Evolutionary conservation across 1,140 invertebrate species (phyloP), one percentile per base, ranked within the genome.

Genomic region (Drosophila repleta): DNA sequence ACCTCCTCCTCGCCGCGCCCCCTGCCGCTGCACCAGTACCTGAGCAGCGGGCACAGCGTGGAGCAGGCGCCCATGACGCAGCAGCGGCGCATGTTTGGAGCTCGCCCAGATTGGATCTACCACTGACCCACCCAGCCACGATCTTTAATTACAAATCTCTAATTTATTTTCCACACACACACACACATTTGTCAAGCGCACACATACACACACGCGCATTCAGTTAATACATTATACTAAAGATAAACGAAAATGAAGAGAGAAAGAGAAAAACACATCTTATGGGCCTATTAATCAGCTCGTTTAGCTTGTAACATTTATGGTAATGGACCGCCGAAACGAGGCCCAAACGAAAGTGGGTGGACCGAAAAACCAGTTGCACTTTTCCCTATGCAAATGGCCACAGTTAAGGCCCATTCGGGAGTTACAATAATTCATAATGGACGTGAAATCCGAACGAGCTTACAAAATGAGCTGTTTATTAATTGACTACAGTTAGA

Each of bases 1-100:
- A 82, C 74, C 8, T 88, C 83, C 3, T 79, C 83, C 0, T 89
- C 83, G 29, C 83, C 83, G 18, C 76, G 76, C 11, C 83, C 83
- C 0, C 51, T 87, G 72, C 83, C 83, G 0, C 52, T 87, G 32
- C 79, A 88, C 48, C 79, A 88, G 7, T 88, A 83, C 55, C 29
- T 87, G 8, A 60, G 41, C 21, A 70, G 21, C 7, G n/a, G 32
- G 17, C 87, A 81, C 39, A 76, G 62, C 15, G 18, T 76, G 24
- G 71, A 71, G 3, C 41, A 57, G n/a, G 29, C 57, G 1, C 21
- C 55, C 17, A 21, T 35, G 52, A 61, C 69, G 46, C 45, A 72
- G 45, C 58, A 51, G 20, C 66, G 66, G 51, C 66, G 58, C 71
- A 29, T 56, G 32, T 64, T 74, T 39, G 58, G 66, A 17, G 13